Percentiles rank a stretch among this genome's conserved stretches.
These are phyloP conservation scores for Meandrusa payeni DNA, from an alignment of 2,888 invertebrate species.

Conservation along the genomic window DNA sequence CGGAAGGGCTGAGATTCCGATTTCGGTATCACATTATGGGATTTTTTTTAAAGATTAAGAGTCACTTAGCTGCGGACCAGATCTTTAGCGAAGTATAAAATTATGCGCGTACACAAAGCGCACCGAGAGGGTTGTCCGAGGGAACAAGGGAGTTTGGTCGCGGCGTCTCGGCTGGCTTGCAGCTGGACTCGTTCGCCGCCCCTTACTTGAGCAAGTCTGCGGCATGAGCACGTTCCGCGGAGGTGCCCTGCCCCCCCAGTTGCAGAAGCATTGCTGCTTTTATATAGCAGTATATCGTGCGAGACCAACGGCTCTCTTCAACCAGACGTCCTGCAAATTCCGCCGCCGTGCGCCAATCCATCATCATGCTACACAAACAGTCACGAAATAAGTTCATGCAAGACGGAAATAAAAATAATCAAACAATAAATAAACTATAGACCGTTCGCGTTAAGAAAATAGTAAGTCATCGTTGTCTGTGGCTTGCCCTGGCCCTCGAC, in stretches of 20 bases:
- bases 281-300: conserved; percentile 94
- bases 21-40: no score
- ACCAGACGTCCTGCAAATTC: conserved; percentile 86
- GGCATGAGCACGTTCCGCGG: conserved; percentile 78
- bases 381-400: conserved; percentile 11
- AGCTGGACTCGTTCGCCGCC: not conserved
- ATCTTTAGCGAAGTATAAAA: no score
- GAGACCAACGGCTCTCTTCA: conserved; percentile 94
- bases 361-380: conserved; percentile 71
- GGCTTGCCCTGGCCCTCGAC: no score
- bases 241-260: conserved; percentile 69
- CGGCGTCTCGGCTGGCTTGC: no score
- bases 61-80: no score
- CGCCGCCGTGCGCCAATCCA: conserved; percentile 90
- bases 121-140: no score
- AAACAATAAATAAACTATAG: not conserved
- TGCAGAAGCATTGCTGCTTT: conserved; percentile 91
- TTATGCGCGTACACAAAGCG: no score
- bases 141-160: not conserved
- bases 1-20: no score
- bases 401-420: not conserved
- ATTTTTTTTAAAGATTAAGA: no score
- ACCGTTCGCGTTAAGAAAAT: no score
- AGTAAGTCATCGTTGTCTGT: no score
- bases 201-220: conserved; percentile 85